A percentile compares a stretch with the other conserved stretches of the same genome.
These are phyloP conservation scores for Pluvianellus socialis DNA, from an alignment of 2,113 vertebrate species.

Conservation along the genomic window DNA sequence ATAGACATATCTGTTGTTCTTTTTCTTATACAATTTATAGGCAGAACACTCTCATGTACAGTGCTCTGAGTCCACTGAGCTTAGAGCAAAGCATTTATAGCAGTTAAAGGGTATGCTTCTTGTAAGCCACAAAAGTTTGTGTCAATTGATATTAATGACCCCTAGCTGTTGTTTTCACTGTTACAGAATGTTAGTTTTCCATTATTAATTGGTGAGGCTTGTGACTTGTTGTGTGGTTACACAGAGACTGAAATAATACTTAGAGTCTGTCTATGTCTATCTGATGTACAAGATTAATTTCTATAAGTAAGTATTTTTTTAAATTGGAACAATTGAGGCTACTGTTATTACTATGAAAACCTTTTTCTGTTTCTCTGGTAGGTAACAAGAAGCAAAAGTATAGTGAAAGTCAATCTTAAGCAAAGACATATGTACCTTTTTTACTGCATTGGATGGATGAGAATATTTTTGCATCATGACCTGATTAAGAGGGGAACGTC, in stretches of 20 bases:
- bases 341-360: neutral
- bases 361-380: neutral
- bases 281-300: neutral
- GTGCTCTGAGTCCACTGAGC: neutral
- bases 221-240: neutral
- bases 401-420: neutral
- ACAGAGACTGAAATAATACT: neutral
- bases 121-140: neutral
- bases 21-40: neutral
- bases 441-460: rapidly evolving
- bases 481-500: neutral
- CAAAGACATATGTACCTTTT: neutral
- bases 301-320: neutral
- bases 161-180: neutral
- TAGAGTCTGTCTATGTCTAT: neutral
- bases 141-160: conserved; percentile 9
- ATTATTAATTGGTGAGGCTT: conserved; percentile 11
- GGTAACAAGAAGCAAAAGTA: neutral
- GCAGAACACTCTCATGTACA: neutral
- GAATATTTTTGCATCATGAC: neutral
- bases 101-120: neutral
- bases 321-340: neutral
- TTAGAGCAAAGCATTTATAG: neutral
- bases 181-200: neutral
- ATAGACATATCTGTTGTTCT: neutral